Evolutionary conservation across 1,140 invertebrate genomes (phyloP).

Genomic region (Orchesella cincta): DNA sequence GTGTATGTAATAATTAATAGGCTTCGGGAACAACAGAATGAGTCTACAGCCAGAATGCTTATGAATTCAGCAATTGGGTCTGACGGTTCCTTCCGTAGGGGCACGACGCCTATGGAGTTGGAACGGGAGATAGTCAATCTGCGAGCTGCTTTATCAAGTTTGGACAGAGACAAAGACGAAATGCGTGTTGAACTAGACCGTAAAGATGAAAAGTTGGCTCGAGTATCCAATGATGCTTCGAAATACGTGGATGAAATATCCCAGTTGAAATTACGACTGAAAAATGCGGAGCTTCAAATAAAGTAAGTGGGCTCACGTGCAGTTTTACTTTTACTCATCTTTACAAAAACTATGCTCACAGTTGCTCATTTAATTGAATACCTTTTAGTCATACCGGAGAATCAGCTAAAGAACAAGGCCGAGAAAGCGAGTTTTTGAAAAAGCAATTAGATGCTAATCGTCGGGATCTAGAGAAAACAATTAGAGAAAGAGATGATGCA

Average conservation of each 20-base stretch:
- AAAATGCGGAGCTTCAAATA: conserved; percentile 38
- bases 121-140: conserved; percentile 36
- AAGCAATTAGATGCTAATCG: conserved; percentile 34
- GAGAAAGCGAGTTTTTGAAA: conserved; percentile 33
- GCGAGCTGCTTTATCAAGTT: conserved; percentile 20
- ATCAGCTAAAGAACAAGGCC: conserved; percentile 36
- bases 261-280: conserved; percentile 37
- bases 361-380: neutral
- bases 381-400: conserved; percentile 38
- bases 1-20: neutral
- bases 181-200: conserved; percentile 39
- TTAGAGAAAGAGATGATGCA: conserved; percentile 44
- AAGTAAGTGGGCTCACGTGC: conserved; percentile 36
- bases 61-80: conserved; percentile 2
- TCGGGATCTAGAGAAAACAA: conserved; percentile 40
- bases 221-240: conserved; percentile 32
- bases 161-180: conserved; percentile 45
- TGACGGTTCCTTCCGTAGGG: neutral
- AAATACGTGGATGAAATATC: conserved; percentile 32
- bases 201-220: conserved; percentile 42
- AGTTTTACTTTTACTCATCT: neutral
- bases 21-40: neutral
- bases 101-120: conserved; percentile 26
- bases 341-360: neutral
- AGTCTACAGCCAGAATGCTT: conserved; percentile 5